Conservation (phyloP, 2,888 invertebrate genomes). For the Latrodectus elegans region DNA sequence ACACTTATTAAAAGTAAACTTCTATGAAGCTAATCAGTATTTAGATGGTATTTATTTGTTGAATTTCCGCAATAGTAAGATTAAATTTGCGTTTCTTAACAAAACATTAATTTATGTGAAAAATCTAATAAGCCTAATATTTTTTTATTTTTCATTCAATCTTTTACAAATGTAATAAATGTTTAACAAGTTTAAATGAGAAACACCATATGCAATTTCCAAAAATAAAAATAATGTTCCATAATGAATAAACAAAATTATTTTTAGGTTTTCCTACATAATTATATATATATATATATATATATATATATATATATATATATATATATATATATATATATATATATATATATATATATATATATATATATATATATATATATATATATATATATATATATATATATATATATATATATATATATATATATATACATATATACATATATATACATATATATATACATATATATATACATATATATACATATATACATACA, state of each 20-base stretch:
- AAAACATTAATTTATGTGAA: too few species aligned
- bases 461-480: neutral
- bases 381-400: slow-evolving; percentile 1
- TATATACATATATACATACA: too few species aligned
- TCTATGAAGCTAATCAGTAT: too few species aligned
- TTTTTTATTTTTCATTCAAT: too few species aligned
- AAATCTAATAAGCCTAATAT: too few species aligned
- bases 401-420: slow-evolving; percentile 1
- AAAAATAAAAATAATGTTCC: neutral
- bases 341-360: slow-evolving; percentile 1
- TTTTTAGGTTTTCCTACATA: neutral
- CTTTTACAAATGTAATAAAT: too few species aligned
- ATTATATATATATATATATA: neutral
- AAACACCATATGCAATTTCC: too few species aligned
- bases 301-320: slow-evolving; percentile 1
- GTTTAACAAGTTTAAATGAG: too few species aligned
- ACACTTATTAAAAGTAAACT: too few species aligned
- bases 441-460: neutral
- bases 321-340: neutral
- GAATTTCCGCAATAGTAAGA: too few species aligned
- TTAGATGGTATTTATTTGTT: too few species aligned
- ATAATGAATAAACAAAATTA: neutral
- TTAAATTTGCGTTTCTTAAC: too few species aligned
- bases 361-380: slow-evolving; percentile 1
- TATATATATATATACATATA: neutral